phyloP scores from a whole-genome alignment of 2,113 vertebrate genomes.

The Macheiramphus alcinus region DNA sequence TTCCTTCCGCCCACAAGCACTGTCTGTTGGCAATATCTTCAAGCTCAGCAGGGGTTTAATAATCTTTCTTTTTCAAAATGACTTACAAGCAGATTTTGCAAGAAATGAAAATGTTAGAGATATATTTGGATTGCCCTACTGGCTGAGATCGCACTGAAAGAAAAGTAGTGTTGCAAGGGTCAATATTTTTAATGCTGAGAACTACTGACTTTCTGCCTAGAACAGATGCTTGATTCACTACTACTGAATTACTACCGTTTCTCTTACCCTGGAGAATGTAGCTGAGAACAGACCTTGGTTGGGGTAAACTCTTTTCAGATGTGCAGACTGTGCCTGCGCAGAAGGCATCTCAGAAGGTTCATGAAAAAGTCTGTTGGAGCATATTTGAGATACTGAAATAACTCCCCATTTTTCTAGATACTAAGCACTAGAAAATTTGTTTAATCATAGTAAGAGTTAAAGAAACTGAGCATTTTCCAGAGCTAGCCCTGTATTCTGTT shows the following conservation, averaged over 20 bases:
- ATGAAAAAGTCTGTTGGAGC: neutral
- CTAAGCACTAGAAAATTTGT: neutral
- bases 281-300: neutral
- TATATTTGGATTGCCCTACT: slow-evolving; percentile 25
- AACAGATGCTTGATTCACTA: neutral
- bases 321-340: neutral
- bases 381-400: neutral
- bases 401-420: neutral
- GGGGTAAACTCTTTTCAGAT: neutral
- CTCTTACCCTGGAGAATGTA: neutral
- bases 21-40: slow-evolving; percentile 17
- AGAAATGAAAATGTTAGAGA: slow-evolving; percentile 30
- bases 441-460: neutral
- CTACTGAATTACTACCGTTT: neutral
- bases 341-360: neutral
- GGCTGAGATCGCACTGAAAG: neutral
- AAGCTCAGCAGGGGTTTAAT: slow-evolving; percentile 47
- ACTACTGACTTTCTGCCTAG: neutral
- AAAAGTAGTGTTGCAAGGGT: neutral
- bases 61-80: slow-evolving; percentile 18
- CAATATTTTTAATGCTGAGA: neutral
- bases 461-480: neutral
- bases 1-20: neutral
- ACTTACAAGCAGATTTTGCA: slow-evolving; percentile 30
- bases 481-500: neutral